Percentiles rank a stretch among this genome's conserved stretches.
Evolutionary conservation across 2,797 vertebrate species (phyloP).

Genomic region (Luscinia luscinia): DNA sequence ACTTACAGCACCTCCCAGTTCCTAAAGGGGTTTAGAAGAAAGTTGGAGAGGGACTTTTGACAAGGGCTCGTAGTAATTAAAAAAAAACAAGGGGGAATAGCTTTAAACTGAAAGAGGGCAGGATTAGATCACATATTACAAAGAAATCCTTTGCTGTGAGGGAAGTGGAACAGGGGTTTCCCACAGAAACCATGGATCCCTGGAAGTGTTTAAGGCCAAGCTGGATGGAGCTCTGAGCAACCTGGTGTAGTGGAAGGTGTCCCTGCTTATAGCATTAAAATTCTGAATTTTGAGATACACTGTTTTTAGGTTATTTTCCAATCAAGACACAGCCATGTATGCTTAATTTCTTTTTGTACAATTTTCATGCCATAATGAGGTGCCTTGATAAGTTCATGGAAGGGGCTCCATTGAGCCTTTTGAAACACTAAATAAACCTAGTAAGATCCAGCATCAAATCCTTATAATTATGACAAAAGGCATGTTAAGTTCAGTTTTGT

Average conservation of each 20-base stretch:
- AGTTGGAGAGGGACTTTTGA: neutral
- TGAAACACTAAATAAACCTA: slow-evolving; percentile 39
- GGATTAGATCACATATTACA: neutral
- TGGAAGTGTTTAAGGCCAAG: neutral
- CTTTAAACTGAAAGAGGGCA: neutral
- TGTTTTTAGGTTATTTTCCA: neutral
- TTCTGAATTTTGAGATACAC: neutral
- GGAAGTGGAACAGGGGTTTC: neutral
- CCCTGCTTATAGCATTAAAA: neutral
- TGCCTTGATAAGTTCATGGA: slow-evolving; percentile 22
- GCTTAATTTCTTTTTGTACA: neutral
- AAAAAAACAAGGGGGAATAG: no score
- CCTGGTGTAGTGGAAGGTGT: neutral
- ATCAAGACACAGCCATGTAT: neutral
- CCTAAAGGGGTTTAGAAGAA: neutral
- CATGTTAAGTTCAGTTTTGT: slow-evolving; percentile 34
- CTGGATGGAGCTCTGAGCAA: neutral
- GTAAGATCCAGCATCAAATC: slow-evolving; percentile 14
- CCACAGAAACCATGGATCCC: neutral
- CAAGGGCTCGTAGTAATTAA: no score
- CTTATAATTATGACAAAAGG: slow-evolving; percentile 44
- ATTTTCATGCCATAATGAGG: neutral
- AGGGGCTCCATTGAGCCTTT: neutral
- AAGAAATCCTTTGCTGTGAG: neutral
- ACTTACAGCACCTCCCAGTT: neutral